phyloP scores from a whole-genome alignment of 2,113 vertebrate species.

The Pomatorhinus ruficollis region DNA sequence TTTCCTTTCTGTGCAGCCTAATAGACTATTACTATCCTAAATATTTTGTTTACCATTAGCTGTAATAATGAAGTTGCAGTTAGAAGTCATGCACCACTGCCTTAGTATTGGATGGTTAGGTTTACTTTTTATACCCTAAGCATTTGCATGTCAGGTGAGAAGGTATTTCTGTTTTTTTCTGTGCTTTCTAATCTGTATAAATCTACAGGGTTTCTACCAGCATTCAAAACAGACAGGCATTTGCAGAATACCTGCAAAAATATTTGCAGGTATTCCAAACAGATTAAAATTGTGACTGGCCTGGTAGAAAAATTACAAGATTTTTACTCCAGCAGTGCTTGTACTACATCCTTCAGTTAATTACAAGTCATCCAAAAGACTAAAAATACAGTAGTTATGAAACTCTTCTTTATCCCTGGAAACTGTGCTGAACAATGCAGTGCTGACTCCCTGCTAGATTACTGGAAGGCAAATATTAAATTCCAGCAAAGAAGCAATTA shows the following conservation, averaged over 20 bases:
- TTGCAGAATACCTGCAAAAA: not conserved
- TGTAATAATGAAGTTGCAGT: not conserved
- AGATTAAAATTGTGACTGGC: not conserved
- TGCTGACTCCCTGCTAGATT: not conserved
- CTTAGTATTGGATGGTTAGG: not conserved
- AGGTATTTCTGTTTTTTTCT: not conserved
- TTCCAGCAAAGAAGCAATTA: constrained; percentile 40
- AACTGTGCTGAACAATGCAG: constrained; percentile 6
- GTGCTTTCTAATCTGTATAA: not conserved
- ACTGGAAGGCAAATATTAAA: constrained; percentile 39
- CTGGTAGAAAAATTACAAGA: not conserved
- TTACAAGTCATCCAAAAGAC: not conserved
- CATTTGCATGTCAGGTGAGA: not conserved
- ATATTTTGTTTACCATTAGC: not conserved
- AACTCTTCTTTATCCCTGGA: not conserved
- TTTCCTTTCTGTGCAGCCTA: not conserved
- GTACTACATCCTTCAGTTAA: not conserved
- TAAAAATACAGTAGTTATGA: constrained; percentile 9
- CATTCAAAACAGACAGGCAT: not conserved
- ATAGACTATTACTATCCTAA: not conserved
- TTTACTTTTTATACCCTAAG: not conserved
- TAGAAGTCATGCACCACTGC: not conserved
- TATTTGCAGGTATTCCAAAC: not conserved
- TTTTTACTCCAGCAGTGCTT: not conserved
- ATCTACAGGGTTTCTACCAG: not conserved